A percentile compares a stretch with the other conserved stretches of the same genome.
These are phyloP conservation scores for Coelopa pilipes DNA, from an alignment of 2,888 invertebrate genomes.

Conservation along the genomic window DNA sequence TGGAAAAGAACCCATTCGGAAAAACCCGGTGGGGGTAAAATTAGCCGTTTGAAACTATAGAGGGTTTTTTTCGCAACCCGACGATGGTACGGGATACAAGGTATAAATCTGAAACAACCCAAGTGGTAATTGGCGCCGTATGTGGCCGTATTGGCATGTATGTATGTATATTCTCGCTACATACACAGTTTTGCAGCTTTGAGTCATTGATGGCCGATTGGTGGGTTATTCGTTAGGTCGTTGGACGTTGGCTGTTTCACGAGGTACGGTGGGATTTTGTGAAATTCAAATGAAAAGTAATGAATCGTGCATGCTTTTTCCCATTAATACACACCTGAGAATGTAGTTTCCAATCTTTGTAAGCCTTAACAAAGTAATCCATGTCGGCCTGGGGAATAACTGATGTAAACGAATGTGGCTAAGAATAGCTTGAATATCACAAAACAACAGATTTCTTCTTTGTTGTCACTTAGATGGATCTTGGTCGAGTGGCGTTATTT, in stretches of 20 bases:
- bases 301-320: not conserved
- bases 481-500: not conserved
- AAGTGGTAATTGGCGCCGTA: no score
- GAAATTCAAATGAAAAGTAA: conserved; percentile 4
- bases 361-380: conserved; percentile 66
- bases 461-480: not conserved
- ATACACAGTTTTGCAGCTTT: not conserved
- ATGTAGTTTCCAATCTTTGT: conserved; percentile 66
- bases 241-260: not conserved
- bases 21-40: no score
- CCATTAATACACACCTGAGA: conserved; percentile 54
- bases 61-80: no score
- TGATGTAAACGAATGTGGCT: not conserved
- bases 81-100: no score
- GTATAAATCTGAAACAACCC: no score
- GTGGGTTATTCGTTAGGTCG: not conserved
- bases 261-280: not conserved
- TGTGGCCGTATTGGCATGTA: not conserved
- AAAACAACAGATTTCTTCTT: not conserved
- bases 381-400: conserved; percentile 49
- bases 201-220: conserved; percentile 22
- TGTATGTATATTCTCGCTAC: not conserved
- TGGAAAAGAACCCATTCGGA: no score
- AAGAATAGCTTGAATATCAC: not conserved
- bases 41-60: no score